Percentiles rank a stretch among this genome's conserved stretches.
Evolutionary conservation across 2,797 vertebrate genomes (phyloP).

Genomic region (Jordanella pulchra): DNA sequence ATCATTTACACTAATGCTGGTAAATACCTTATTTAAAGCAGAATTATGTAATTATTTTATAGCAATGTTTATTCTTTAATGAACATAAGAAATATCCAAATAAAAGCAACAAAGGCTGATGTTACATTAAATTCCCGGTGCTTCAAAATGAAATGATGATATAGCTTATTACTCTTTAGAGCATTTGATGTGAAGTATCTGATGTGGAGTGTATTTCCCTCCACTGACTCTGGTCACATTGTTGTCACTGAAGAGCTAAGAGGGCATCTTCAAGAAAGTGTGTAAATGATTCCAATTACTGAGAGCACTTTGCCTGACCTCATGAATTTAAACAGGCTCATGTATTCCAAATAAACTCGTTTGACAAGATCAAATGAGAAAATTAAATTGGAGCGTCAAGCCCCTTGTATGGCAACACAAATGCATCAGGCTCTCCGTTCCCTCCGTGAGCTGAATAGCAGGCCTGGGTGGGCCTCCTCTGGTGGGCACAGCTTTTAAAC

Average conservation of each 20-base stretch:
- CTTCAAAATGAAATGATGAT: background rate
- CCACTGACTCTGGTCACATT: slow-evolving; percentile 9
- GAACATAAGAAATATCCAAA: background rate
- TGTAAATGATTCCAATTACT: slow-evolving; percentile 66
- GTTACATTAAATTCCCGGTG: background rate
- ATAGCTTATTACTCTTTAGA: background rate
- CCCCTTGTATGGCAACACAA: slow-evolving; percentile 21
- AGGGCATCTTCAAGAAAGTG: slow-evolving; percentile 42
- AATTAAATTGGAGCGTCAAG: slow-evolving; percentile 51
- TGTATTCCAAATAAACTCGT: slow-evolving; percentile 65
- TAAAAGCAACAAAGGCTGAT: background rate
- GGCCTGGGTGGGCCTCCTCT: background rate
- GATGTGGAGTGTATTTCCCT: background rate
- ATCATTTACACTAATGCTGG: too few relatives aligned
- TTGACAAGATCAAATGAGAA: slow-evolving; percentile 63
- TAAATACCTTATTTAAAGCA: background rate
- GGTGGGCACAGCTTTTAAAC: slow-evolving; percentile 1
- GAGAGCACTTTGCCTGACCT: slow-evolving; percentile 55
- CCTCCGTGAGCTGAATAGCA: slow-evolving; percentile 30
- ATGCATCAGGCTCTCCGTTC: slow-evolving; percentile 17
- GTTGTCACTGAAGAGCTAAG: slow-evolving; percentile 29
- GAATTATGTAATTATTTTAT: background rate
- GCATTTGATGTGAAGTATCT: background rate
- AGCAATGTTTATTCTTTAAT: background rate
- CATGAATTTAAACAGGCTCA: slow-evolving; percentile 78